Percentiles rank a stretch among this genome's conserved stretches.
Evolutionary conservation across 2,797 vertebrate species (phyloP).

Genomic region (Apogon hyalosoma): DNA sequence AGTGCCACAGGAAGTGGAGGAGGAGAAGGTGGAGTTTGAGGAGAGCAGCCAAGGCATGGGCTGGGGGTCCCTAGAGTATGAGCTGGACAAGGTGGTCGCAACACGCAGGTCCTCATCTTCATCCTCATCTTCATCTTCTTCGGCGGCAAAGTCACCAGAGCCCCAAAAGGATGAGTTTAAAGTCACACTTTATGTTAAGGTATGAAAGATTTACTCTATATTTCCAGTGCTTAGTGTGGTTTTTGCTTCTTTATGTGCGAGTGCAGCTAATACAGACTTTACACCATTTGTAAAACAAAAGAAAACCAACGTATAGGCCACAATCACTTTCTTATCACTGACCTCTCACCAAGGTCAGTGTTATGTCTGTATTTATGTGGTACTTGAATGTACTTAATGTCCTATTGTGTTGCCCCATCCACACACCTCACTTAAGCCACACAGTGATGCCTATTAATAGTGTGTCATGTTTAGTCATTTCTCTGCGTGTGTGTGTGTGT

Average conservation of each 20-base stretch:
- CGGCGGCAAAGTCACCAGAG: slow-evolving; percentile 21
- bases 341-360: too few relatives aligned
- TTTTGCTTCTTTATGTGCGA: too few relatives aligned
- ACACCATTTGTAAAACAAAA: too few relatives aligned
- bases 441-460: slow-evolving; percentile 21
- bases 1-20: not conserved
- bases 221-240: not conserved
- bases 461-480: slow-evolving; percentile 16
- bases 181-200: slow-evolving; percentile 63
- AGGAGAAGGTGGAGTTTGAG: slow-evolving; percentile 3
- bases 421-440: not conserved
- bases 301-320: too few relatives aligned
- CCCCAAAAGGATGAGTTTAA: not conserved
- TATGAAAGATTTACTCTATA: slow-evolving; percentile 18
- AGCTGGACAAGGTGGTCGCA: not conserved
- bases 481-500: slow-evolving; percentile 10
- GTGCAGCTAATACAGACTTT: too few relatives aligned
- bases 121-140: slow-evolving; percentile 56
- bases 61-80: slow-evolving; percentile 18
- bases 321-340: too few relatives aligned
- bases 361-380: not conserved
- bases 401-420: not conserved
- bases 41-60: not conserved
- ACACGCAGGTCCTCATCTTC: slow-evolving; percentile 65
- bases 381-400: not conserved